Evolutionary conservation across 2,113 vertebrate species (phyloP).

Genomic region (Lophochroa leadbeateri): DNA sequence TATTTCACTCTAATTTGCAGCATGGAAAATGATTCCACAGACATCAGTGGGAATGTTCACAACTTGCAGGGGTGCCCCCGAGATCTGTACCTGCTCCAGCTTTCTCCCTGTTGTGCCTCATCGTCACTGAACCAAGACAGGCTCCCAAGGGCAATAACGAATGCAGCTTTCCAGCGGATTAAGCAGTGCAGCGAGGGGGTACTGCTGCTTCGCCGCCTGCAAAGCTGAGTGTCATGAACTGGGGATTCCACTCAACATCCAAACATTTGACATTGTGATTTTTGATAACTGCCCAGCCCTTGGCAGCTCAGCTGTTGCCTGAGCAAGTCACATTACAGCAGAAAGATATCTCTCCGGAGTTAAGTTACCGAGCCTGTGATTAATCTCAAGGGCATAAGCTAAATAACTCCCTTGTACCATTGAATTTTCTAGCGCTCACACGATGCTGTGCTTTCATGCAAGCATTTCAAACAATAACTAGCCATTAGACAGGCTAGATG

Average conservation of each 20-base stretch:
- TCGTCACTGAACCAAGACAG: background rate
- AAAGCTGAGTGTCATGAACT: background rate
- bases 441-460: background rate
- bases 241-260: background rate
- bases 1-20: background rate
- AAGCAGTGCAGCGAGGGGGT: background rate
- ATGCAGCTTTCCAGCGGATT: background rate
- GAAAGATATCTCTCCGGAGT: background rate
- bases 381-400: conserved; percentile 39
- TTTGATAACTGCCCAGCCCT: background rate
- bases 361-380: background rate
- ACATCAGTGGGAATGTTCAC: background rate
- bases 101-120: background rate
- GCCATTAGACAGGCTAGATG: conserved; percentile 6
- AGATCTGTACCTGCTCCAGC: background rate
- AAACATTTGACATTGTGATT: background rate
- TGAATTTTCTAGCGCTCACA: background rate
- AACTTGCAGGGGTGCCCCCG: background rate
- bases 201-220: background rate
- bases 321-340: background rate
- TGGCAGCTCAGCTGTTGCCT: background rate
- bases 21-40: background rate
- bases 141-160: background rate
- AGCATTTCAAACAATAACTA: conserved; percentile 33
- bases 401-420: background rate